Base-by-base conservation (phyloP, 2,797 vertebrate species). In the Muscicapa striata region DNA sequence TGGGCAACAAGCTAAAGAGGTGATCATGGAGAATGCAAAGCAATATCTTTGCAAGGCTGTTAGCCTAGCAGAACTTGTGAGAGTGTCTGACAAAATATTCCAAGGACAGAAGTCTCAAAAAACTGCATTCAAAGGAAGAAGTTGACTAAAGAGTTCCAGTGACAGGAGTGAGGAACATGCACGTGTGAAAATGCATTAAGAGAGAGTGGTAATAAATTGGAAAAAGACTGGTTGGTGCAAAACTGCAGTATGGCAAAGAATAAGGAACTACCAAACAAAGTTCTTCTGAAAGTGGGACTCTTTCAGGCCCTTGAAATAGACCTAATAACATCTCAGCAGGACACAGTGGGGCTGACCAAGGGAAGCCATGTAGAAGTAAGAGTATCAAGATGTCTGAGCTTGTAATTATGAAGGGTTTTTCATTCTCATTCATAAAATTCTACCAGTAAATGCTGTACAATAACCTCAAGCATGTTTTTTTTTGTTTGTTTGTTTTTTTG, bases 311-410 rank as follows among this genome's bases (percentile, higher is more conserved):
- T 76, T 74, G 22, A 17, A 76, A 61, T 22, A 8, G 23, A 87
- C 10, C 12, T 30, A 46, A 34, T 13, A 57, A 11, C 9, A 57
- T 36, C 30, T 64, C 45, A 70, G 21, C 13, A 58, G 34, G 30
- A 6, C 78, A 20, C 8, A 12, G 3, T 13, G 34, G 17, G 15
- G 18, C 5, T 38, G n/a, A 40, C 5, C 15, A 23, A 43, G 13
- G 17, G 59, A 62, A 85, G 5, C 3, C 13, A 48, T 0, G 0
- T 22, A 76, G 9, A 74, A 59, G 24, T 22, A 5, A 73, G 36
- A 46, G 9, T n/a, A 45, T 14, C 52, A 57, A 82, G 14, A 57
- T 20, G 0, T 15, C n/a, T 85, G 24, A 89, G 11, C 2, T 72
- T 54, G 24, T 38, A 76, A n/a, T 43, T 61, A 20, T 14, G 4